Conservation (phyloP, 2,797 vertebrate species). For the Melanotaenia trifasciata region DNA sequence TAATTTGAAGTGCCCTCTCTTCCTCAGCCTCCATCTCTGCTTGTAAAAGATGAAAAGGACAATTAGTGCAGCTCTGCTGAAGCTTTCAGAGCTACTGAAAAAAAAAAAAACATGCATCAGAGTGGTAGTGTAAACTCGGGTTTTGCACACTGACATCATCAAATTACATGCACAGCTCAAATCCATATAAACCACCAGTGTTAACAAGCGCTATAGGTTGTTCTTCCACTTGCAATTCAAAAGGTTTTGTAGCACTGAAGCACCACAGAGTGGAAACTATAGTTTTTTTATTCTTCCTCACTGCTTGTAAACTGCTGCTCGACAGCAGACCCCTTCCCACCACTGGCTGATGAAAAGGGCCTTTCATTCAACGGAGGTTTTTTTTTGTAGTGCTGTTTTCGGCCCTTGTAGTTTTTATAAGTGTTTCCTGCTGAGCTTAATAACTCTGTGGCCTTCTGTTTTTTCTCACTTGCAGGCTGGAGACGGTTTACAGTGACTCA, state of each 20-base stretch:
- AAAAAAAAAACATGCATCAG: slow-evolving; percentile 63
- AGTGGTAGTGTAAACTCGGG: slow-evolving; percentile 6
- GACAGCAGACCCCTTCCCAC: slow-evolving; percentile 41
- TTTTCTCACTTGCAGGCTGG: slow-evolving; percentile 80
- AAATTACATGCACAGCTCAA: slow-evolving; percentile 37
- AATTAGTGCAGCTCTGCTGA: slow-evolving; percentile 45
- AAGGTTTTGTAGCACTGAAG: slow-evolving; percentile 30
- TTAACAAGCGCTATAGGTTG: slow-evolving; percentile 43
- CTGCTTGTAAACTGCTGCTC: slow-evolving; percentile 54
- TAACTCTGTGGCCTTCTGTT: slow-evolving; percentile 44
- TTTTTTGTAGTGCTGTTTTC: slow-evolving; percentile 20
- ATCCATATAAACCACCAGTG: slow-evolving; percentile 39
- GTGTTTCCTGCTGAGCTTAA: slow-evolving; percentile 50
- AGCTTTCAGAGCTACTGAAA: slow-evolving; percentile 31
- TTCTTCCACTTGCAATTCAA: slow-evolving; percentile 42
- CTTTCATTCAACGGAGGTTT: slow-evolving; percentile 50
- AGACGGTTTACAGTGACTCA: slow-evolving; percentile 91
- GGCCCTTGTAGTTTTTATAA: slow-evolving; percentile 44
- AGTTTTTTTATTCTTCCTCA: slow-evolving; percentile 19
- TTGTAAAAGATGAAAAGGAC: slow-evolving; percentile 71
- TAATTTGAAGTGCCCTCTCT: slow-evolving; percentile 44
- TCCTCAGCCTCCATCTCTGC: slow-evolving; percentile 28
- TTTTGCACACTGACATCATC: slow-evolving; percentile 56
- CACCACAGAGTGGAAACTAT: slow-evolving; percentile 64
- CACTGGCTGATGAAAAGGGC: slow-evolving; percentile 55